These are phyloP conservation scores for Prunella fulvescens DNA, from an alignment of 2,113 vertebrate species.

Conservation along the genomic window DNA sequence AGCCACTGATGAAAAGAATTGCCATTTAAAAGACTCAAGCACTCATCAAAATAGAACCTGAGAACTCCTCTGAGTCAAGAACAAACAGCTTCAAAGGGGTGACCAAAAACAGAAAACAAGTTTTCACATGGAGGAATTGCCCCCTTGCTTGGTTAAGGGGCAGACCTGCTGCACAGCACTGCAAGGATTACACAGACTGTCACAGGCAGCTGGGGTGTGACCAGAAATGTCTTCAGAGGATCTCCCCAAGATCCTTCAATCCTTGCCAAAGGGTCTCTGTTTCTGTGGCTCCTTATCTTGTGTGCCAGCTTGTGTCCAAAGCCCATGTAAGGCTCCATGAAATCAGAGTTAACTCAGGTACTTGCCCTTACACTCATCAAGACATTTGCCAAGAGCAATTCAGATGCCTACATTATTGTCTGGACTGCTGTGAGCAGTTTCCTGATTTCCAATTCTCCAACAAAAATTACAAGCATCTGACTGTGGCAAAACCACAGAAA, in stretches of 20 bases:
- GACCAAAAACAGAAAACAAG: background rate
- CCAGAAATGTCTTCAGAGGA: background rate
- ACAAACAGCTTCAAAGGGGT: background rate
- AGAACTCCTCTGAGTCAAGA: background rate
- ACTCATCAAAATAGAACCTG: background rate
- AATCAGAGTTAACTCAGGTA: background rate
- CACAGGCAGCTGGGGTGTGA: background rate
- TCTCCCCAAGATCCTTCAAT: background rate
- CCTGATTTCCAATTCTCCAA: background rate
- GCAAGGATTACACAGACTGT: background rate
- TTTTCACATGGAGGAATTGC: background rate
- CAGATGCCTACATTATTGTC: rapidly evolving
- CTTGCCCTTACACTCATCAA: background rate
- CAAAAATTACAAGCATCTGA: background rate
- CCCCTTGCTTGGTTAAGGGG: background rate
- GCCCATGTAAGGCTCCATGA: background rate
- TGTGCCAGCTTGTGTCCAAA: rapidly evolving
- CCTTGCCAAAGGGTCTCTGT: background rate
- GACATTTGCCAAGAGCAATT: background rate
- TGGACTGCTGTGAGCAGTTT: background rate
- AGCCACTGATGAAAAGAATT: background rate
- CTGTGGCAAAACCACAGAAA: background rate
- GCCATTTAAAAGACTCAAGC: background rate
- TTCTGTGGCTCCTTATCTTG: background rate
- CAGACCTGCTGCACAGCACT: rapidly evolving